phyloP scores from a whole-genome alignment of 2,888 invertebrate genomes.

The Drosophila kanekoi region DNA sequence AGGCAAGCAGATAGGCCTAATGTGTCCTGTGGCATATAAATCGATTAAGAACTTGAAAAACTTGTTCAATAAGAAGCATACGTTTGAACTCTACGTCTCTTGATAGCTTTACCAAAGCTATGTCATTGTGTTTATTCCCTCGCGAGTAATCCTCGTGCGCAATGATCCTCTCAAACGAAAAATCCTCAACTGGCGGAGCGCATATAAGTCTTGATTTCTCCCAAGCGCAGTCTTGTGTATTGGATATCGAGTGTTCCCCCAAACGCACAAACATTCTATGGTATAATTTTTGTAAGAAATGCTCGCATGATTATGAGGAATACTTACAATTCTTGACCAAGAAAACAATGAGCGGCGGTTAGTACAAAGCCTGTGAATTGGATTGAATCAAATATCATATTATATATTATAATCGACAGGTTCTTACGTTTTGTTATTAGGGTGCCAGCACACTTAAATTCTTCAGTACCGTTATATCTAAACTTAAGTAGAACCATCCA shows the following conservation, averaged over 20 bases:
- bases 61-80: not conserved
- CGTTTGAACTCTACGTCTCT: not conserved
- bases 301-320: not conserved
- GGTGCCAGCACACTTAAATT: conserved; percentile 27
- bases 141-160: conserved; percentile 8
- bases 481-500: conserved; percentile 34
- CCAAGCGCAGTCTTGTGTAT: not conserved
- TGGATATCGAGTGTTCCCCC: conserved; percentile 18
- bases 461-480: not conserved
- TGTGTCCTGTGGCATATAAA: conserved; percentile 1
- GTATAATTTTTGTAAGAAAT: not conserved
- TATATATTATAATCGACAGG: not conserved
- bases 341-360: conserved; percentile 48
- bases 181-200: conserved; percentile 22
- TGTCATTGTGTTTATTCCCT: conserved; percentile 1
- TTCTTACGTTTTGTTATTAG: conserved; percentile 36
- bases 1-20: conserved; percentile 41
- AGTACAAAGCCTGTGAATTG: conserved; percentile 27
- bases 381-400: not conserved
- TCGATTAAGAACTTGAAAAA: not conserved
- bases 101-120: conserved; percentile 33
- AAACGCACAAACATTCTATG: conserved; percentile 21
- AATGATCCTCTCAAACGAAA: not conserved
- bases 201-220: rapidly evolving
- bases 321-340: conserved; percentile 14